These are phyloP conservation scores for Hirtodrosophila histrioides DNA, from an alignment of 2,888 invertebrate species.

Conservation along the genomic window DNA sequence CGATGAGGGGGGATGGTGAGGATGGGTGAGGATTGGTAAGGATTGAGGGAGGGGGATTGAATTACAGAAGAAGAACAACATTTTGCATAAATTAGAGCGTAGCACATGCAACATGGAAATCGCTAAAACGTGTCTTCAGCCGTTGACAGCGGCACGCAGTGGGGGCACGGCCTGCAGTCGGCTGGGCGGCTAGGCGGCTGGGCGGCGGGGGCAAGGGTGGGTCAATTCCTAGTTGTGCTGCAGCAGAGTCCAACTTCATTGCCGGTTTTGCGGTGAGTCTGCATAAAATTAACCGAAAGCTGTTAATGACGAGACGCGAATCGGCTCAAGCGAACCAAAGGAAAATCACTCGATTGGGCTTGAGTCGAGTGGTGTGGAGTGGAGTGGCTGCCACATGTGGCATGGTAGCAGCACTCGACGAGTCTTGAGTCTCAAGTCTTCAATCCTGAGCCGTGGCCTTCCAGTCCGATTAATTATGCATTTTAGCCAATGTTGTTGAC, in stretches of 20 bases:
- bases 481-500: slow-evolving; percentile 66
- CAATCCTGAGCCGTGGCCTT: slow-evolving; percentile 9
- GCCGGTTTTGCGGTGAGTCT: slow-evolving; percentile 20
- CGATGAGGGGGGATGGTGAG: neutral
- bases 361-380: slow-evolving; percentile 31
- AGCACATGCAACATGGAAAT: slow-evolving; percentile 69
- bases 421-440: no score
- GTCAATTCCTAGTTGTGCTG: slow-evolving; percentile 6
- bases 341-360: slow-evolving; percentile 45
- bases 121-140: slow-evolving; percentile 70
- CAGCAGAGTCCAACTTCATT: slow-evolving; percentile 23
- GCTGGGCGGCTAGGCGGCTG: neutral
- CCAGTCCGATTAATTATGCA: slow-evolving; percentile 75
- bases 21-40: neutral
- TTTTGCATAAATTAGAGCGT: slow-evolving; percentile 80
- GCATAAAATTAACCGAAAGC: slow-evolving; percentile 75
- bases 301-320: slow-evolving; percentile 68
- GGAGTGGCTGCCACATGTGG: slow-evolving; percentile 53
- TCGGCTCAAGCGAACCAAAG: slow-evolving; percentile 29
- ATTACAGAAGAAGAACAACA: slow-evolving; percentile 61
- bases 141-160: slow-evolving; percentile 52
- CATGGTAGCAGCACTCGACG: slow-evolving; percentile 42
- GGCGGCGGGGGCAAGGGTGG: slow-evolving; percentile 11
- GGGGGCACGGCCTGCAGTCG: neutral
- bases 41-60: slow-evolving; percentile 33